Evolutionary conservation across 2,888 invertebrate species (phyloP).

Genomic region (Strigamia maritima): DNA sequence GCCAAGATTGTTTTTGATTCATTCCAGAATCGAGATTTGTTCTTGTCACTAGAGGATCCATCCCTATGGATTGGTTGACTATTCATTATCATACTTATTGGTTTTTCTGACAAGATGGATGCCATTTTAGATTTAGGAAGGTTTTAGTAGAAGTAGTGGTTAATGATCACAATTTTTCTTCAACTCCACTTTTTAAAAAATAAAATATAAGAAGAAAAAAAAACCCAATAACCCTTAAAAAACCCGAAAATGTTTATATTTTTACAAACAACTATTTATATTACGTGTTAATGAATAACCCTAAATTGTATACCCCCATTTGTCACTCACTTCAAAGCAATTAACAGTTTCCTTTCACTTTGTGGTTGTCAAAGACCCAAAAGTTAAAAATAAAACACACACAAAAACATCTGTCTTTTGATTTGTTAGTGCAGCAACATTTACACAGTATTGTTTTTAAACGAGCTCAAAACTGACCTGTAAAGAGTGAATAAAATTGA

Average conservation of each 20-base stretch:
- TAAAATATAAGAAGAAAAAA: background rate
- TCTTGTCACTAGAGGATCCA: conserved; percentile 4
- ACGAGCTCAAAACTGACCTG: background rate
- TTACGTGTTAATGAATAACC: background rate
- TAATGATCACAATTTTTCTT: conserved; percentile 4
- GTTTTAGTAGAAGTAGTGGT: background rate
- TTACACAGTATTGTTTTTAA: background rate
- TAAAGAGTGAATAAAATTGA: conserved; percentile 4
- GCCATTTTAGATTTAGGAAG: background rate
- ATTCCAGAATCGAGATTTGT: background rate
- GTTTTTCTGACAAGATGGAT: conserved; percentile 4
- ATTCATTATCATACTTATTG: conserved; percentile 4
- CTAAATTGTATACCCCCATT: background rate
- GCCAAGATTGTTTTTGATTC: background rate
- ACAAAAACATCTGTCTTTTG: background rate
- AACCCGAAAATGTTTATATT: background rate
- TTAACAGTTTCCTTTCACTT: background rate
- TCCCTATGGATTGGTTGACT: conserved; percentile 4
- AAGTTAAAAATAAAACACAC: background rate
- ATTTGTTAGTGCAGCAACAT: background rate
- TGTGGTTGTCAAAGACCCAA: background rate
- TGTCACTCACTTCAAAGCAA: background rate
- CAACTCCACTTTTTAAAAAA: background rate
- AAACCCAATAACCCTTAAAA: background rate
- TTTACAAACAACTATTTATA: background rate